Evolutionary conservation across 2,797 vertebrate genomes (phyloP), one percentile per base, ranked within the genome.

Genomic region (Peromyscus nudipes): DNA sequence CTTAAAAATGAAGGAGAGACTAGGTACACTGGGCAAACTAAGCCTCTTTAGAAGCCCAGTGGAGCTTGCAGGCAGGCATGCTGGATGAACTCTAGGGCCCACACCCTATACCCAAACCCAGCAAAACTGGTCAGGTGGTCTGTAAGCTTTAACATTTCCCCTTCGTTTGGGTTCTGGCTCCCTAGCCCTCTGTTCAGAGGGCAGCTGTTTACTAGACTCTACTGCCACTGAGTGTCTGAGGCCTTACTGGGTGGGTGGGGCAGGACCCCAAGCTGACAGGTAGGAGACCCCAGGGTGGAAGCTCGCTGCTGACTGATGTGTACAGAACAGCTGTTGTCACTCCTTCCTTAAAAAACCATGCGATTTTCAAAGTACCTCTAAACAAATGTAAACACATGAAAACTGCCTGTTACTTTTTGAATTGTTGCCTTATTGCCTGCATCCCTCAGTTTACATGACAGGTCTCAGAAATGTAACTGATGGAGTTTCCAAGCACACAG

Each of bases 21-120:
- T 96, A 97, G 96, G 94, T 94, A 92, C 91, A 71, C 83, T 96
- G 95, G 97, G 97, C 89, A 97, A 97, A 0, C 67, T 85, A 97
- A 97, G 92, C 37, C 96, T 96, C 95, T 97, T 80, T 65, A 96
- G 86, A 91, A 97, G 94, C 81, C 94, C 92, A 89, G 91, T 97
- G 77, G 96, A 96, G 89, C 82, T 91, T 21, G 82, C 71, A 88
- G 89, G 95, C 81, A 79, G 86, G 92, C 83, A 92, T 1, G 21
- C 96, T 71, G 27, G 0, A 86, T 81, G 0, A 0, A 91, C 23
- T 17, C 1, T 67, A 62, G 77, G 94, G 86, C 71, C 64, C 0
- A 0, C 79, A 85, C 5, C 43, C 95, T 69, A 34, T 34, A 4
- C n/a, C 25, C 52, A 46, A 64, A 84, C 77, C 84, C 67, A 76